Base-by-base conservation (phyloP, 1,140 invertebrate species). In the Thrips palmi region DNA sequence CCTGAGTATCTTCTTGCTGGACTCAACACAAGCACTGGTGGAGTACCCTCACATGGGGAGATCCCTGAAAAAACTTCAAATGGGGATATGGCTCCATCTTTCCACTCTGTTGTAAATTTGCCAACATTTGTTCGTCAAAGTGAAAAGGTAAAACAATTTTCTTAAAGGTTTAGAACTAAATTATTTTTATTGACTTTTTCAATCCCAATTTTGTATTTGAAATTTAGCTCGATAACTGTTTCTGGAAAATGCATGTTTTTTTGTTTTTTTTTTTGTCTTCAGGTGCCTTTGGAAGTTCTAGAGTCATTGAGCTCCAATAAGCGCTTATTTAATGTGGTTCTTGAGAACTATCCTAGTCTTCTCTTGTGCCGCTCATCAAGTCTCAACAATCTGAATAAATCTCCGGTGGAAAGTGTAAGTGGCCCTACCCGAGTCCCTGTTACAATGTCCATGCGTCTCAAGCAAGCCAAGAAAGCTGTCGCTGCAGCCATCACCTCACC, bases 301-400 rank as follows among this genome's bases (percentile, higher is more conserved):
- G 70, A 78, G 45, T 65, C 67, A 22, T 48, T 81, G 2, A 65
- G 64, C 20, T 53, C 61, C 15, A 77, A 79, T 43, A 71, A 69
- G 41, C 66, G 66, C 27, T 52, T 78, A 0, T 78, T 75, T 50
- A 73, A 70, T 27, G 68, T 79, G 3, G 69, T 81, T 25, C 49
- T 79, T 29, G 71, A 76, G 45, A 77, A 77, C 46, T 78, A 78
- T 50, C 76, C 76, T 0, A 73, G 69, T 42, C 52, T 78, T 18
- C 47, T 78, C 18, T 53, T 68, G 8, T 67, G 70, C 31, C 59
- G 70, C 45, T 70, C 45, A 61, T 63, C 14, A 76, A 67, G 56
- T 19, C 44, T 67, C 1, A 57, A 64, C 20, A 56, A 69, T 42
- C 52, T 68, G 2, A n/a, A n/a, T n/a, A n/a, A n/a, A n/a, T n/a